Evolutionary conservation across 2,113 vertebrate genomes (phyloP).

Genomic region (Gobio gobio): DNA sequence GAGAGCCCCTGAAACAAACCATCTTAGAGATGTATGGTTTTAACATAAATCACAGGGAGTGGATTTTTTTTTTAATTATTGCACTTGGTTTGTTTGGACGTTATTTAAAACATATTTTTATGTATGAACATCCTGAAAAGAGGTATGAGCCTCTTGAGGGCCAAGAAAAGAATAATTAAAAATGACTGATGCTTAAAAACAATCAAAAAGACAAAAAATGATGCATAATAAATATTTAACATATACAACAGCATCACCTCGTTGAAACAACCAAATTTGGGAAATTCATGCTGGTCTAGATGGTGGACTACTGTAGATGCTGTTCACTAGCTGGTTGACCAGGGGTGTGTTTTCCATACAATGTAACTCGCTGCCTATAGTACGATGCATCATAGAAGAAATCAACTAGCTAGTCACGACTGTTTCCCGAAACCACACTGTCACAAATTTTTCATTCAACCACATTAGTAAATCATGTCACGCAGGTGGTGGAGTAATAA

Average conservation of each 20-base stretch:
- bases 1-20: constrained; percentile 2
- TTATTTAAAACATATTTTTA: background rate
- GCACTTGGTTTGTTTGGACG: background rate
- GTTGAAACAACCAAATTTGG: background rate
- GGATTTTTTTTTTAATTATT: background rate
- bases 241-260: background rate
- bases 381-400: no score
- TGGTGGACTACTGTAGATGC: no score
- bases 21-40: background rate
- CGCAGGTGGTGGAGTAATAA: no score
- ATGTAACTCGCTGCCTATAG: no score
- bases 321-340: no score
- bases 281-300: background rate
- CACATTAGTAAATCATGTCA: no score
- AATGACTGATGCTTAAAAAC: background rate
- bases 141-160: background rate
- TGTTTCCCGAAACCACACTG: no score
- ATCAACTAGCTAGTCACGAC: no score
- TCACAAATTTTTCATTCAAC: no score
- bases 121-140: background rate
- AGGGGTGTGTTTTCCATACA: no score
- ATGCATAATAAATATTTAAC: background rate
- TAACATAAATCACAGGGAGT: constrained; percentile 24
- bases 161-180: background rate
- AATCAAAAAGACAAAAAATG: background rate